A percentile compares a stretch with the other conserved stretches of the same genome.
phyloP scores from a whole-genome alignment of 2,113 vertebrate genomes.

The Chascanopsetta lugubris region DNA sequence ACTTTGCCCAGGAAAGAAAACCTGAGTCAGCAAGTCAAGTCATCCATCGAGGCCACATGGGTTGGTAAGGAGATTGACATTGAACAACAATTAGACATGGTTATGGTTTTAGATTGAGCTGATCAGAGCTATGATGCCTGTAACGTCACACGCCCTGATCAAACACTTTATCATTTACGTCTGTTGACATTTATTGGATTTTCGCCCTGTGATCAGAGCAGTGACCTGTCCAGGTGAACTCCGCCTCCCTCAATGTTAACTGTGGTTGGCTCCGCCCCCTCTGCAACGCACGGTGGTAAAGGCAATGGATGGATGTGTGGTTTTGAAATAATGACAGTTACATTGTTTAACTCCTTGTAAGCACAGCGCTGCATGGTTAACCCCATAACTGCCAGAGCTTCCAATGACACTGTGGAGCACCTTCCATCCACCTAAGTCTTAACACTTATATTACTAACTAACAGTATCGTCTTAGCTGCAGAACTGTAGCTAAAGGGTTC shows the following conservation, averaged over 20 bases:
- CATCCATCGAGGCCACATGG: background rate
- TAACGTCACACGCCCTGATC: no score
- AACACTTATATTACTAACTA: no score
- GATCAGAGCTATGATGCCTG: background rate
- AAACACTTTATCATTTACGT: no score
- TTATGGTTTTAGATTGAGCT: background rate
- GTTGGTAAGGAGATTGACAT: constrained; percentile 11
- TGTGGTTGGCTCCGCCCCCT: background rate
- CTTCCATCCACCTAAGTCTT: background rate
- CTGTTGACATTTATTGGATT: no score
- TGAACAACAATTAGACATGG: constrained; percentile 30
- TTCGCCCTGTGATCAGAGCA: background rate
- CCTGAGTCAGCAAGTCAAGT: constrained; percentile 29
- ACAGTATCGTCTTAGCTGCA: no score
- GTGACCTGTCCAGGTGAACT: background rate
- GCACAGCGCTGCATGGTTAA: background rate
- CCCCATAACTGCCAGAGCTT: background rate
- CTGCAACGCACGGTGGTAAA: background rate
- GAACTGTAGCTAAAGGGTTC: no score
- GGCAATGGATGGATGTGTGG: background rate
- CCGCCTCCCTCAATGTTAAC: background rate
- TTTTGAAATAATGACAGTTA: background rate
- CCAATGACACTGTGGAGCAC: background rate
- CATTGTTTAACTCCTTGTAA: no score
- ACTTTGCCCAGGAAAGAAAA: constrained; percentile 53